phyloP scores from a whole-genome alignment of 2,888 invertebrate genomes.

The Congeria kusceri region DNA sequence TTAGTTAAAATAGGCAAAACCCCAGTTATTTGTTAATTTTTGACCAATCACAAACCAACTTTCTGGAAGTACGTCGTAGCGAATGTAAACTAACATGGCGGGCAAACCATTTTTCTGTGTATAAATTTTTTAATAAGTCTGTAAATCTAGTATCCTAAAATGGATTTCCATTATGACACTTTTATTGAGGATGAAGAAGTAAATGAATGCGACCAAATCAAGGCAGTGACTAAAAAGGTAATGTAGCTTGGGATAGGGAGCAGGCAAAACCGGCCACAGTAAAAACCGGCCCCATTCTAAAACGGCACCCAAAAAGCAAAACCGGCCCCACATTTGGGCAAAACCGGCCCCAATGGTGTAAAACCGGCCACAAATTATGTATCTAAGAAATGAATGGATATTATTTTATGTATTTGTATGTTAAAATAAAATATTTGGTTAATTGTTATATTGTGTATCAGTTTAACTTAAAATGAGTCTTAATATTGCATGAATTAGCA shows the following conservation, averaged over 20 bases:
- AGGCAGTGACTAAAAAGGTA: constrained; percentile 70
- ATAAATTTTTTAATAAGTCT: not conserved
- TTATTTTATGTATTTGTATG: no score
- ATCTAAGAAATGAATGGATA: no score
- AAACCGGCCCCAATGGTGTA: no score
- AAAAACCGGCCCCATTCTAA: no score
- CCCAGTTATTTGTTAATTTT: constrained; percentile 1
- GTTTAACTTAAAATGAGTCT: no score
- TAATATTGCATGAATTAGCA: no score
- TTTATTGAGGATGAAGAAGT: constrained; percentile 44
- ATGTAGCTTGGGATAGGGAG: not conserved
- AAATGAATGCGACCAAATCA: constrained; percentile 67
- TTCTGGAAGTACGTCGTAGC: constrained; percentile 39
- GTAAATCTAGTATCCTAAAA: constrained; percentile 8
- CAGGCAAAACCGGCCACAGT: not conserved
- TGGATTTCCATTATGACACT: constrained; percentile 47
- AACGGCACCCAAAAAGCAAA: no score
- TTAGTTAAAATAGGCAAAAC: constrained; percentile 43
- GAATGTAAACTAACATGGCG: constrained; percentile 75
- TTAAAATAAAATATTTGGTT: no score
- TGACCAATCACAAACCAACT: constrained; percentile 54
- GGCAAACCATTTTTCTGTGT: constrained; percentile 20
- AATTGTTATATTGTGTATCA: no score
- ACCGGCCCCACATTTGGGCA: no score
- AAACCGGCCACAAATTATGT: no score